A percentile compares a stretch with the other conserved stretches of the same genome.
Conservation (phyloP, 2,888 invertebrate genomes). For the Brachypalpus laphriformis region DNA sequence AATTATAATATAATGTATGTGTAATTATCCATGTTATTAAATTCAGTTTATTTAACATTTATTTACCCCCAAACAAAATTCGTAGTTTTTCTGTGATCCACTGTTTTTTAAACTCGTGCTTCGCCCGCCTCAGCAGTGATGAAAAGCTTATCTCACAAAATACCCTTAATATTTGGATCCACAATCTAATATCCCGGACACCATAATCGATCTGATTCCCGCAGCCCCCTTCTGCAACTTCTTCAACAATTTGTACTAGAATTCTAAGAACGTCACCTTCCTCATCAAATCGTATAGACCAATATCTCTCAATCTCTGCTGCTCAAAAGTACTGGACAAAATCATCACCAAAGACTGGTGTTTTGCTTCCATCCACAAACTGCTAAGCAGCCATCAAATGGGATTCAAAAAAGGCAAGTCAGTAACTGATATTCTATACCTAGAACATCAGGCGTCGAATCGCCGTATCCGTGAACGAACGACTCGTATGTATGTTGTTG, state of each 20-base stretch:
- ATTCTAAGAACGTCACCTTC: too few relatives aligned
- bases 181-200: too few relatives aligned
- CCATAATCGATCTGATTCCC: too few relatives aligned
- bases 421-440: neutral
- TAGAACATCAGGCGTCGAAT: neutral
- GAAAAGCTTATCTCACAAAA: too few relatives aligned
- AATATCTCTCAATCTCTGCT: constrained; percentile 1
- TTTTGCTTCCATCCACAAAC: neutral
- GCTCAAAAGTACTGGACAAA: constrained; percentile 3
- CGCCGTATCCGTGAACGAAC: too few relatives aligned
- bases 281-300: neutral
- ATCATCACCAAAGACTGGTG: constrained; percentile 17
- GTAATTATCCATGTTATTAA: constrained; percentile 59
- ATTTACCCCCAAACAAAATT: constrained; percentile 24
- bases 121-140: too few relatives aligned
- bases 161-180: too few relatives aligned
- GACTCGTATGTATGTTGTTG: too few relatives aligned
- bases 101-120: too few relatives aligned
- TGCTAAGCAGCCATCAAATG: neutral
- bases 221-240: too few relatives aligned
- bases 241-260: too few relatives aligned
- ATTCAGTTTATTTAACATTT: constrained; percentile 64
- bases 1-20: constrained; percentile 48
- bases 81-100: neutral
- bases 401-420: neutral